Base-by-base conservation (phyloP, 1,140 invertebrate species). In the Lineus longissimus region DNA sequence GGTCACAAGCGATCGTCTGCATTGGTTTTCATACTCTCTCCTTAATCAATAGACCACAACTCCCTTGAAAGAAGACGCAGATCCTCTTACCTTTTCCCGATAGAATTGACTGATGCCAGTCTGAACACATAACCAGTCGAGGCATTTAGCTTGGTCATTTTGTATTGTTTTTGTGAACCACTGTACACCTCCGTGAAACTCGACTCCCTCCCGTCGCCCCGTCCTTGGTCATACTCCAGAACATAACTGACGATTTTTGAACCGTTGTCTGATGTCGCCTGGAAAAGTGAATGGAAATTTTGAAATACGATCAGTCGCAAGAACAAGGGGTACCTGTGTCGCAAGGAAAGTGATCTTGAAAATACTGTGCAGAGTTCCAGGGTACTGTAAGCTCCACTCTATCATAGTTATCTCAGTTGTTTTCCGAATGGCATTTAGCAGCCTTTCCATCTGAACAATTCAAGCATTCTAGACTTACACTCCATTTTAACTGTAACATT, bases 41-140 rank as follows among this genome's bases (percentile, higher is more conserved):
- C n/a, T n/a, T n/a, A n/a, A n/a, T n/a, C n/a, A n/a, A n/a, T n/a
- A n/a, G n/a, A n/a, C n/a, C n/a, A n/a, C n/a, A n/a, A n/a, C n/a
- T 15, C 33, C 33, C 33, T 36, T 36, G 33, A 36, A 36, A 36
- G 4, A 4, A 36, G 33, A 4, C 33, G 15, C 4, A 15, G 33
- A 15, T 4, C 33, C 33, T 61, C 58, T 64, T 71, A 87, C 86
- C 86, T 86, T 72, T 86, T 86, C 1, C 92, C 92, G 65, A 86
- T 83, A 70, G 89, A 88, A 77, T 94, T 94, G n/a, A 91, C 86
- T 60, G 90, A 91, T 41, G 89, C 87, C 65, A 94, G 76, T 29
- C 92, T 86, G 77, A 94, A 92, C 30, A 85, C 86, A 74, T 94
- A 94, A 30, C 86, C 81, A 7, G 91, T 92, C 30, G 90, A 87